Evolutionary conservation across 1,140 invertebrate genomes (phyloP).

Genomic region (Bombyx mori): ASM3026992v2 NC_085117.1:19407001-19407500

Average conservation of each 20-base stretch:
- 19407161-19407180: constrained; percentile 6
- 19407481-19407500: constrained; percentile 4
- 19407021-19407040: background rate
- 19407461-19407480: constrained; percentile 7
- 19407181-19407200: constrained; percentile 11
- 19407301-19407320: constrained; percentile 82
- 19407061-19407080: constrained; percentile 2
- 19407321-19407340: constrained; percentile 95
- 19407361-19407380: constrained; percentile 96
- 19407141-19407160: constrained; percentile 5
- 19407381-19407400: constrained; percentile 96
- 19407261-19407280: constrained; percentile 46
- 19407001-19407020: too few species aligned
- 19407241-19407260: constrained; percentile 43
- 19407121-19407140: constrained; percentile 25
- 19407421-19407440: constrained; percentile 16
- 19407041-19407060: background rate
- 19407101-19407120: constrained; percentile 16
- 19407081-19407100: constrained; percentile 14
- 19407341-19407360: constrained; percentile 97
- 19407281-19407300: constrained; percentile 57
- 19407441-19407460: constrained; percentile 26
- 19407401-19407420: constrained; percentile 75
- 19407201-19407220: constrained; percentile 8
- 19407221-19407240: constrained; percentile 31